Evolutionary conservation across 2,888 invertebrate genomes (phyloP).

Genomic region (Caenorhabditis virilis): DNA sequence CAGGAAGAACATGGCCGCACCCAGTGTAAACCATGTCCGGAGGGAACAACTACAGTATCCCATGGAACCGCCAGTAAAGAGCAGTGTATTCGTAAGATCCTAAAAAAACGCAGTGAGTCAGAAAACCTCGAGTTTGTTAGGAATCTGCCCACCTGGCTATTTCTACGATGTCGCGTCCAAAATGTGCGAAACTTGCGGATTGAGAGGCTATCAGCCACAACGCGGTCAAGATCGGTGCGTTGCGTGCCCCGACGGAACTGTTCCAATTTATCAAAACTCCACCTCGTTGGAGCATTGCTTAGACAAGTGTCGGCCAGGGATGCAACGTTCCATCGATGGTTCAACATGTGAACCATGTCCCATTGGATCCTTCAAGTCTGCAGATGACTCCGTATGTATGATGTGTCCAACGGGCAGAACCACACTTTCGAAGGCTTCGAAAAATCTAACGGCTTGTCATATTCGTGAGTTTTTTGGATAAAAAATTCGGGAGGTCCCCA

Average conservation of each 20-base stretch:
- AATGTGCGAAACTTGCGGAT: constrained; percentile 50
- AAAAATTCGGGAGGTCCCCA: too few species aligned
- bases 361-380: constrained; percentile 46
- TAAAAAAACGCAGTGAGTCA: background rate
- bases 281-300: constrained; percentile 46
- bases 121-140: constrained; percentile 15
- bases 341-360: constrained; percentile 46
- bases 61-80: constrained; percentile 20
- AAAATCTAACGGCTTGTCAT: constrained; percentile 30
- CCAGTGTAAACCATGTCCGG: constrained; percentile 37
- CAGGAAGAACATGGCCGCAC: constrained; percentile 48
- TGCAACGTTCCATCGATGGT: constrained; percentile 40
- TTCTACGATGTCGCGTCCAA: constrained; percentile 40
- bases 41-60: constrained; percentile 33
- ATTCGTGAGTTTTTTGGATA: constrained; percentile 40
- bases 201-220: constrained; percentile 42
- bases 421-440: constrained; percentile 44
- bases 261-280: constrained; percentile 45
- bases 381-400: constrained; percentile 45
- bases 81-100: constrained; percentile 35
- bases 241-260: constrained; percentile 44
- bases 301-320: constrained; percentile 49
- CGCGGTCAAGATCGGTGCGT: constrained; percentile 43
- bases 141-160: constrained; percentile 47
- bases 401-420: constrained; percentile 52